Evolutionary conservation across 2,888 invertebrate genomes (phyloP).

Genomic region (Disparrhopalites patrizii): DNA sequence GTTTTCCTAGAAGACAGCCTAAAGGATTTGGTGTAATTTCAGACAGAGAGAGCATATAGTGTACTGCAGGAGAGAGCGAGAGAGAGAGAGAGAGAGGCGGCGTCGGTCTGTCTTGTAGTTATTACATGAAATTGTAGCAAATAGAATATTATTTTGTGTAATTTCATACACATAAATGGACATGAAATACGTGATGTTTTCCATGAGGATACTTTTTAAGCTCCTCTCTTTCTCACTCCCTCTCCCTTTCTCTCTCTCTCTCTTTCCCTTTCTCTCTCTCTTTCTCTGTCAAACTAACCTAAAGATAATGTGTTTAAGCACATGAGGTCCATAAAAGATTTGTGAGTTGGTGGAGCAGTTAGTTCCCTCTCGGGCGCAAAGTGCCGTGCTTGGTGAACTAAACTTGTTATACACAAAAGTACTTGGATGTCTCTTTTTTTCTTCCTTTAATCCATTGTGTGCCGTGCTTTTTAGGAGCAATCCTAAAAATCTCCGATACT

Average conservation of each 20-base stretch:
- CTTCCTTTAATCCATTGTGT: background rate
- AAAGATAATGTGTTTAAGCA: constrained; percentile 16
- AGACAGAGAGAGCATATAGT: background rate
- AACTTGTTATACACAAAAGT: too few species aligned
- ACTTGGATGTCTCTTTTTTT: too few species aligned
- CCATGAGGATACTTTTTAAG: background rate
- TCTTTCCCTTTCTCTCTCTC: background rate
- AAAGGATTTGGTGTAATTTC: background rate
- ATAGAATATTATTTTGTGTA: constrained; percentile 5
- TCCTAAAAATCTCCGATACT: too few species aligned
- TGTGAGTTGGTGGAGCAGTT: background rate
- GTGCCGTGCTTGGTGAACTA: too few species aligned
- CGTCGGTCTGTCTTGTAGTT: background rate
- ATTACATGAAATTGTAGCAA: background rate
- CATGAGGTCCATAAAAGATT: constrained; percentile 16
- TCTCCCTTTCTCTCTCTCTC: too few species aligned
- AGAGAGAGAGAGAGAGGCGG: background rate
- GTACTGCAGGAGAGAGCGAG: background rate
- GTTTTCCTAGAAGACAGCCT: background rate
- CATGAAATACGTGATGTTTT: constrained; percentile 12
- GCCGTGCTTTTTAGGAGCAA: background rate
- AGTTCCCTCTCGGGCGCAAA: too few species aligned
- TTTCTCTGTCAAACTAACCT: background rate
- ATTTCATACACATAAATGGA: constrained; percentile 11
- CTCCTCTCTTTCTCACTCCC: too few species aligned